These are phyloP conservation scores for Amblyjoppa fuscipennis DNA, from an alignment of 2,888 invertebrate genomes.

Conservation along the genomic window DNA sequence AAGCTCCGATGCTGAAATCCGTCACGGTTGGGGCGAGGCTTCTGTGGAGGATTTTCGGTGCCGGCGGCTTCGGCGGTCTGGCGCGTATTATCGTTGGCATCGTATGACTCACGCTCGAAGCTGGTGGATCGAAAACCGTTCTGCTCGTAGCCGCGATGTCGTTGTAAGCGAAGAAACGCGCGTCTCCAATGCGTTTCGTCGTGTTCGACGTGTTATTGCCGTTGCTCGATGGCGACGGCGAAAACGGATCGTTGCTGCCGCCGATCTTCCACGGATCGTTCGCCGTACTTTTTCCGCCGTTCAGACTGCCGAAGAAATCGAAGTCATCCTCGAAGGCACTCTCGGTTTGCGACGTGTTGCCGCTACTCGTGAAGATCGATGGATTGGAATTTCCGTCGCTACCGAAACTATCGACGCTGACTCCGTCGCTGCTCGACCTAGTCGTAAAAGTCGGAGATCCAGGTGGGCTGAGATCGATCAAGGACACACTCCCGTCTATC, in stretches of 20 bases:
- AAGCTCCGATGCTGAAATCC: slow-evolving; percentile 77
- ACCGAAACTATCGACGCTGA: slow-evolving; percentile 91
- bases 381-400: slow-evolving; percentile 90
- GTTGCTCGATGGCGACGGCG: slow-evolving; percentile 82
- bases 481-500: slow-evolving; percentile 83
- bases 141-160: slow-evolving; percentile 52
- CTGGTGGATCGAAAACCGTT: slow-evolving; percentile 50
- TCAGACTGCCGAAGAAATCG: slow-evolving; percentile 88
- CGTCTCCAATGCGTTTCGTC: slow-evolving; percentile 76
- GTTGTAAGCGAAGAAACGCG: slow-evolving; percentile 79
- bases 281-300: slow-evolving; percentile 85
- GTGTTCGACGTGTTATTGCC: slow-evolving; percentile 60
- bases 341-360: slow-evolving; percentile 90
- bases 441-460: slow-evolving; percentile 92
- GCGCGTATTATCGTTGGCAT: slow-evolving; percentile 92
- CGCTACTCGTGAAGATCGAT: slow-evolving; percentile 86
- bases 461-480: slow-evolving; percentile 91
- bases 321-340: slow-evolving; percentile 95
- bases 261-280: slow-evolving; percentile 87
- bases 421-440: slow-evolving; percentile 91
- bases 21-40: slow-evolving; percentile 71
- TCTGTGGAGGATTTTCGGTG: slow-evolving; percentile 85
- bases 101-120: slow-evolving; percentile 73
- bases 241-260: slow-evolving; percentile 86
- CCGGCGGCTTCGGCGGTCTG: slow-evolving; percentile 88